phyloP scores from a whole-genome alignment of 2,113 vertebrate species.

The Camelus bactrianus region DNA sequence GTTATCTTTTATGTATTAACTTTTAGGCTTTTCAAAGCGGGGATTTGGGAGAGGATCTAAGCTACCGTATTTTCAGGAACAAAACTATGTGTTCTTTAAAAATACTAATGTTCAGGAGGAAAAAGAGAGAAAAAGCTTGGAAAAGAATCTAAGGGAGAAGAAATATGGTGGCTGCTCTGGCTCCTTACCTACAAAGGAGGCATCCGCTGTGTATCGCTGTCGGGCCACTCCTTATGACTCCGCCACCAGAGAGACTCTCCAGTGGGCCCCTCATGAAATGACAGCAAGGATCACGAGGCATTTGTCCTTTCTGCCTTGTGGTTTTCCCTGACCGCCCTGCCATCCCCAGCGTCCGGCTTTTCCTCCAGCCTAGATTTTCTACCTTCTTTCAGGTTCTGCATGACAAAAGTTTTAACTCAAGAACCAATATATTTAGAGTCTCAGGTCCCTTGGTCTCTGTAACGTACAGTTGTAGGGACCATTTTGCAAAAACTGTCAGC shows the following conservation, averaged over 20 bases:
- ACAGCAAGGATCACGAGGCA: not conserved
- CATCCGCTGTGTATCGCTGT: constrained; percentile 53
- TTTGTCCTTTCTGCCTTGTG: not conserved
- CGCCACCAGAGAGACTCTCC: not conserved
- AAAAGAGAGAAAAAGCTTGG: constrained; percentile 74
- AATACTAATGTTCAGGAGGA: constrained; percentile 75
- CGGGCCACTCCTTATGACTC: not conserved
- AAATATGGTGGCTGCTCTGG: constrained; percentile 73
- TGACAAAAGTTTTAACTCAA: not conserved
- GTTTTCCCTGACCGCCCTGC: not conserved
- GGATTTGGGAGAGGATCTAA: not conserved
- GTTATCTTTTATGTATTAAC: not conserved
- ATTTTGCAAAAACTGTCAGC: not conserved
- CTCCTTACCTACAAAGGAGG: constrained; percentile 56
- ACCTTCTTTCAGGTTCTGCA: not conserved
- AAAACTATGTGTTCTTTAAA: constrained; percentile 80
- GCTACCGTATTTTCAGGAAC: not conserved
- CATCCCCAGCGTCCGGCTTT: not conserved
- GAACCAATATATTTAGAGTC: not conserved
- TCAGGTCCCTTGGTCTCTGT: not conserved
- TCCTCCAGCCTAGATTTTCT: not conserved
- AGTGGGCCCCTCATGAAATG: not conserved
- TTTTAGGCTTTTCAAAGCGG: not conserved
- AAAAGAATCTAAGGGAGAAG: constrained; percentile 83
- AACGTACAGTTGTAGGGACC: not conserved